Conservation (phyloP, 2,113 vertebrate species). For the Sceloporus undulatus region DNA sequence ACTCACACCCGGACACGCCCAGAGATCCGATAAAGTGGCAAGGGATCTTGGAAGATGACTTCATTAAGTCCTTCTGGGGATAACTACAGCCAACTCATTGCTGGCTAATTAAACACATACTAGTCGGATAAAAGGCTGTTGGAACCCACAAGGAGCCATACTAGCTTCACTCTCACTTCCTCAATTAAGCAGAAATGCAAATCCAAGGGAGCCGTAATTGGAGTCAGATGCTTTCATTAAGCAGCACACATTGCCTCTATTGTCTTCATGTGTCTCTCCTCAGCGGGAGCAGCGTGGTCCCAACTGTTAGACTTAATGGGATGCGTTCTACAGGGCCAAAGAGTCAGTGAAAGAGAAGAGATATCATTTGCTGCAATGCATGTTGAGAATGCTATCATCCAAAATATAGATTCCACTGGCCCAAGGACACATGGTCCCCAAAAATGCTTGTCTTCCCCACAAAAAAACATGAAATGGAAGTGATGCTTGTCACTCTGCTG, state of each 20-base stretch:
- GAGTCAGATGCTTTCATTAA: slow-evolving; percentile 48
- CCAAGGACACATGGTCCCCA: neutral
- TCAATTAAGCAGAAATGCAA: slow-evolving; percentile 45
- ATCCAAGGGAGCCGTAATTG: slow-evolving; percentile 39
- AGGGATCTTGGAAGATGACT: neutral
- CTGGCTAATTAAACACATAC: slow-evolving; percentile 40
- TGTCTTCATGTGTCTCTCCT: slow-evolving; percentile 13
- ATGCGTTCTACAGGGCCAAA: neutral
- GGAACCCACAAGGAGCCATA: slow-evolving; percentile 10
- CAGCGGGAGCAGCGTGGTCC: neutral
- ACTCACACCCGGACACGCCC: neutral
- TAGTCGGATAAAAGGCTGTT: slow-evolving; percentile 36
- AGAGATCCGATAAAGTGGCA: neutral
- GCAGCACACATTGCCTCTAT: slow-evolving; percentile 40
- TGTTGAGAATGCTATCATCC: neutral
- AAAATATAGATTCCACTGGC: neutral
- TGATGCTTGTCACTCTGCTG: neutral
- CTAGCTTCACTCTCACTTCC: slow-evolving; percentile 27
- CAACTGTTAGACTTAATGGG: slow-evolving; percentile 37
- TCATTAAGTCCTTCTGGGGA: slow-evolving; percentile 14
- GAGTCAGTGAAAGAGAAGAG: slow-evolving; percentile 13
- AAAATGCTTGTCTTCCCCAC: neutral
- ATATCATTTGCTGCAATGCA: neutral
- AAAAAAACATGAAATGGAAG: neutral
- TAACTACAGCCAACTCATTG: slow-evolving; percentile 17